Percentiles rank a stretch among this genome's conserved stretches.
Evolutionary conservation across 1,140 invertebrate species (phyloP).

Genomic region (Scaptomyza montana): DNA sequence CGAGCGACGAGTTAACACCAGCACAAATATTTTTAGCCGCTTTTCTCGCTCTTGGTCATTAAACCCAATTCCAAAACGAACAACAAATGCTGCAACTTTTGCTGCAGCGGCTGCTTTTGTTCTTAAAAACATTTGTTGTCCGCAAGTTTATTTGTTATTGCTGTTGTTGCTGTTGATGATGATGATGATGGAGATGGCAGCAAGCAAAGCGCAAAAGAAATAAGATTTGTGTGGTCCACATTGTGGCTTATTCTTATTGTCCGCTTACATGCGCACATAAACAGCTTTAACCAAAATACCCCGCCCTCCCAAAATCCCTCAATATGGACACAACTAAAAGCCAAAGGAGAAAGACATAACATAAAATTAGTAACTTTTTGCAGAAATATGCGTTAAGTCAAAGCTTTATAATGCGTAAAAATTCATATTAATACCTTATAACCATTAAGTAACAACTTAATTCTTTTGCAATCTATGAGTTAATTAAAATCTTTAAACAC

Average conservation of each 20-base stretch:
- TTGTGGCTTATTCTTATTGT: conserved; percentile 44
- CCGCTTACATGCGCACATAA: conserved; percentile 32
- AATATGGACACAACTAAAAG: too few relatives aligned
- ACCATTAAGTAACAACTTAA: too few relatives aligned
- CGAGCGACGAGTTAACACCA: conserved; percentile 31
- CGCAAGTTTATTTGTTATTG: conserved; percentile 52
- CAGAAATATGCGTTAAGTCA: too few relatives aligned
- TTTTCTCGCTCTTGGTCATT: conserved; percentile 63
- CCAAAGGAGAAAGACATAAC: too few relatives aligned
- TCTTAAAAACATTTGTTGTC: conserved; percentile 70
- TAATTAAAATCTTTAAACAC: too few relatives aligned
- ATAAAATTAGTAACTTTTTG: too few relatives aligned
- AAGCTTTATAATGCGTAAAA: too few relatives aligned
- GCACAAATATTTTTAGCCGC: conserved; percentile 72
- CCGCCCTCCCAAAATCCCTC: conserved; percentile 11
- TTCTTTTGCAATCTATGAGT: too few relatives aligned
- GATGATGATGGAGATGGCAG: conserved; percentile 46
- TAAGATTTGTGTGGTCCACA: conserved; percentile 54
- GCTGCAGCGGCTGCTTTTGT: conserved; percentile 63
- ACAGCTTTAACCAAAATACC: conserved; percentile 24
- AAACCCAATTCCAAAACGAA: conserved; percentile 61
- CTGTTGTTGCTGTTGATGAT: conserved; percentile 16
- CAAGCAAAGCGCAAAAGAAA: conserved; percentile 18
- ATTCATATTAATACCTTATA: too few relatives aligned
- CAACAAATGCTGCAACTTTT: conserved; percentile 15